These are phyloP conservation scores for Odontamblyopus rebecca DNA, from an alignment of 2,797 vertebrate genomes.

Conservation along the genomic window DNA sequence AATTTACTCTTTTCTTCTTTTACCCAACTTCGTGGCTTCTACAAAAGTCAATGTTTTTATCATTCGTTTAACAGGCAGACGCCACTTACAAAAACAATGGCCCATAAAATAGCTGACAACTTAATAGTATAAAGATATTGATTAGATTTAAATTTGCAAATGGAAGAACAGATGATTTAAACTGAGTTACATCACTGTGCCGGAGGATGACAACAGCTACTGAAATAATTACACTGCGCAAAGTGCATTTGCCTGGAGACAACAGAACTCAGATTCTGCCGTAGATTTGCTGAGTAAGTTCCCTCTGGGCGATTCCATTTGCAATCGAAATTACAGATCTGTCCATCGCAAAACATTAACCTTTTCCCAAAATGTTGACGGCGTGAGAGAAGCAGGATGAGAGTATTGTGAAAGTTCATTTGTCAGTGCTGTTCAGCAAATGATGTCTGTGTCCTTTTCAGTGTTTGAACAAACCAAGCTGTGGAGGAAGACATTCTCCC, in stretches of 20 bases:
- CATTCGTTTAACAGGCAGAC: too few species aligned
- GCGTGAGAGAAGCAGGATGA: constrained; percentile 35
- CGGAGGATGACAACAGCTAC: background rate
- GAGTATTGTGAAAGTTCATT: constrained; percentile 72
- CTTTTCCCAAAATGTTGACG: constrained; percentile 71
- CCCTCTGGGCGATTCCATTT: constrained; percentile 14
- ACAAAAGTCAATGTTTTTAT: too few species aligned
- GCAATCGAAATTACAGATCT: constrained; percentile 41
- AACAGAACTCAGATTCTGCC: background rate
- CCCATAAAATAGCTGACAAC: background rate
- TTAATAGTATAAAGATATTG: background rate
- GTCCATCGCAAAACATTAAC: constrained; percentile 66
- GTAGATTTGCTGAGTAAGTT: background rate
- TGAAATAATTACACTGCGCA: background rate
- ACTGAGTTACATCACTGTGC: background rate
- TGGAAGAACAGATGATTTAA: background rate
- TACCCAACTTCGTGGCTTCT: too few species aligned
- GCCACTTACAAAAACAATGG: too few species aligned
- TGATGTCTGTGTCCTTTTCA: constrained; percentile 71
- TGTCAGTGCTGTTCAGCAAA: constrained; percentile 62
- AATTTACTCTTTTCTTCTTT: too few species aligned
- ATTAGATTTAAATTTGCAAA: background rate
- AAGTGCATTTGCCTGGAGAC: constrained; percentile 6
- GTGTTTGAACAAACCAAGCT: constrained; percentile 33
- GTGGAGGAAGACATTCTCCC: constrained; percentile 29